Conservation (phyloP, 2,113 vertebrate genomes). For the Phaethon lepturus region DNA sequence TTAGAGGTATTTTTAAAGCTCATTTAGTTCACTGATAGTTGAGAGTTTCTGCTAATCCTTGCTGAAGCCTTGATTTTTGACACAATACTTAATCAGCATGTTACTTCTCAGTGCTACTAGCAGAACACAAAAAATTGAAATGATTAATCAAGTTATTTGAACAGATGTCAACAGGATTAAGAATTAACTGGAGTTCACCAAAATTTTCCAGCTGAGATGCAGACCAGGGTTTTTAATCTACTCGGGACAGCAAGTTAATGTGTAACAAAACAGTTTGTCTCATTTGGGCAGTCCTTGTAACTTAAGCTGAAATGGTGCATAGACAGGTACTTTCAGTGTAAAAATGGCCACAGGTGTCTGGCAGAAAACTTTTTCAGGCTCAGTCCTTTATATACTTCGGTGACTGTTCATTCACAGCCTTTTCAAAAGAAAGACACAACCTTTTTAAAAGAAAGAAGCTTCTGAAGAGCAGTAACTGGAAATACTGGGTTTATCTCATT, state of each 20-base stretch:
- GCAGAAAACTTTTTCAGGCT: not conserved
- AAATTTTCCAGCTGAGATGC: conserved; percentile 15
- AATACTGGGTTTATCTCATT: not conserved
- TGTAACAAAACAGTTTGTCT: conserved; percentile 30
- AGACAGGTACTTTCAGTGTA: not conserved
- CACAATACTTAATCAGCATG: not conserved
- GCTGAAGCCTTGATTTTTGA: conserved; percentile 24
- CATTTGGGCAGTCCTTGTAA: not conserved
- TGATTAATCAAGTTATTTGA: conserved; percentile 54
- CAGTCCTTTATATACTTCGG: not conserved
- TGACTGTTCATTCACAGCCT: not conserved
- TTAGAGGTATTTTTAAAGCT: not conserved
- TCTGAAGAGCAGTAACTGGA: not conserved
- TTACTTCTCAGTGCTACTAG: not conserved
- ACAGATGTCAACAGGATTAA: conserved; percentile 48
- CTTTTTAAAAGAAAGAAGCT: not conserved
- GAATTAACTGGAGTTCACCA: conserved; percentile 44
- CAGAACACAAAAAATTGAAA: not conserved
- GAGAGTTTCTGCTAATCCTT: not conserved
- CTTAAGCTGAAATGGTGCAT: not conserved
- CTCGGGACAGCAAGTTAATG: conserved; percentile 1
- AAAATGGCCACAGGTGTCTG: not conserved
- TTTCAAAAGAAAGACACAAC: not conserved
- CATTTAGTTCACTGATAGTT: not conserved
- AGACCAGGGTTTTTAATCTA: not conserved